Base-by-base conservation (phyloP, 2,797 vertebrate species). In the Falco rusticolus region DNA sequence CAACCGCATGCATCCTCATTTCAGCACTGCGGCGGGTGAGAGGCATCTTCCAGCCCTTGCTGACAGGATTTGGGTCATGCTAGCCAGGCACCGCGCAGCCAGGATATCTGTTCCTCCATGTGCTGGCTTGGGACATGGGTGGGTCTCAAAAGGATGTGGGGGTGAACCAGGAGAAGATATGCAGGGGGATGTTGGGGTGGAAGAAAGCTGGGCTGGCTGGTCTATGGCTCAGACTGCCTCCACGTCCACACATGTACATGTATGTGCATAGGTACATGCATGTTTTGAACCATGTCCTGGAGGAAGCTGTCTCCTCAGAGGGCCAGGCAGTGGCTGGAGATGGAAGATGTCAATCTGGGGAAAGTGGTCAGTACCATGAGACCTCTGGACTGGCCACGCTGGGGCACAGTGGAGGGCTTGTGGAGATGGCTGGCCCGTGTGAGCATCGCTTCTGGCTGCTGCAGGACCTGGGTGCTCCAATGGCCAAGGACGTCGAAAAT, bases 21-120 rank as follows among this genome's bases (percentile, higher is more conserved):
- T 84, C 92, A 82, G 89, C 89, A 85, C 66, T 69, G 88, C 89
- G 8, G 84, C 10, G 7, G 45, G 72, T 0, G n/a, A 75, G 72
- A 87, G 47, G 59, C 29, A 0, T 80, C 91, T 94, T 72, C 91
- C 94, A 93, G 53, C 74, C 86, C n/a, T 79, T 0, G 0, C 59
- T 0, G 0, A 20, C 3, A 29, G 84, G 91, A 97, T 97, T 92
- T 94, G 94, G 94, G 96, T 96, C 96, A 95, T 11, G 51, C 66
- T 76, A 92, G 53, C 80, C 84, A 70, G 48, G 56, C 63, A 72
- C 57, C 0, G 0, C 1, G 1, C 2, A 4, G 45, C 61, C 2
- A 54, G 37, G 86, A 82, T 70, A 82, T 70, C 89, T 91, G 84
- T 77, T 91, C 83, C 50, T 8, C 93, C 37, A 15, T 2, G 13